Base-by-base conservation (phyloP, 2,113 vertebrate species). In the Ia io region DNA sequence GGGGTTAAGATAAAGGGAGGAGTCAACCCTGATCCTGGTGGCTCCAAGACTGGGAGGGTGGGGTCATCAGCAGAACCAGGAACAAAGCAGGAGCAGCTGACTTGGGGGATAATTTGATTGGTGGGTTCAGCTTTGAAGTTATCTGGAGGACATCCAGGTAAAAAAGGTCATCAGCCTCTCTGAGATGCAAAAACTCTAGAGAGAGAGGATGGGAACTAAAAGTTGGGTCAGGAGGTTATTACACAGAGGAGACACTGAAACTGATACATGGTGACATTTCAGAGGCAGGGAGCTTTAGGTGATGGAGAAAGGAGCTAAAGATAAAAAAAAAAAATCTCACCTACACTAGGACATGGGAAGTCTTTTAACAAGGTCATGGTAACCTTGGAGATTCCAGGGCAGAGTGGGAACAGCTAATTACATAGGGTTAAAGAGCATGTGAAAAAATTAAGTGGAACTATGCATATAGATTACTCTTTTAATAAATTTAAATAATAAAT, bases 401-500 rank as follows among this genome's bases (percentile, higher is more conserved):
- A 53, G 14, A 35, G 12, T 9, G 8, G 37, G 35, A 96, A 80
- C 23, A 70, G n/a, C 47, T 76, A 77, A 77, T 47, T n/a, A 44
- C 12, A 76, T 9, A 67, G 7, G 1, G 14, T n/a, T 69, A 69
- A 92, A 44, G 30, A 59, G 7, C 3, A 42, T 44, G 30, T 78
- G 40, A 17, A 80, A 80, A 40, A 88, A 89, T 71, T 20, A 88
- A 89, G 42, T 30, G 28, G 28, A 89, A 35, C 1, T 37, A 3
- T 71, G 28, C 2, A 69, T 3, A 80, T 17, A 56, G 73, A 63
- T 18, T 87, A 30, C 20, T 47, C 2, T 71, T 82, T 77, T 61
- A 32, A 90, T 37, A 95, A 73, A 91, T 51, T 8, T 73, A 61
- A 93, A 86, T 20, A 71, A 70, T 65, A 87, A 90, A 79, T 76